Evolutionary conservation across 2,888 invertebrate species (phyloP), one percentile per base, ranked within the genome.

Genomic region (Gortyna flavago): DNA sequence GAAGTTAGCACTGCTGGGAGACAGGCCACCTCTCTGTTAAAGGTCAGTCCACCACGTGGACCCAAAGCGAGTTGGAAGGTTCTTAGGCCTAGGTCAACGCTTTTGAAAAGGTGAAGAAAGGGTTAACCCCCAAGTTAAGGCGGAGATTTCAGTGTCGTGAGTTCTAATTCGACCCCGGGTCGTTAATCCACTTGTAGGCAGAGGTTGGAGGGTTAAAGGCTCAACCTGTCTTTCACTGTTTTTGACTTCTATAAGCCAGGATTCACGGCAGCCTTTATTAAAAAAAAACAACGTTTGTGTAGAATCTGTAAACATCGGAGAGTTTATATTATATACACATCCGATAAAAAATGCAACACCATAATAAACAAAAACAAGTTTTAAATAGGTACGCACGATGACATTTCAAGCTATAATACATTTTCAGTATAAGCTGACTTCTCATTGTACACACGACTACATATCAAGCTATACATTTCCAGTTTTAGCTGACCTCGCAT

Each of bases 161-260:
- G 51, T 32, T 79, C 64, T 73, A 68, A 84, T 73, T 83, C 32
- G 32, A 68, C 41, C 61, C 41, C 13, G 70, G 70, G 65, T 68
- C 59, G 72, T 72, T 83, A 83, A 84, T 86, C 75, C 67, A 57
- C 48, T 86, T 65, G 72, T 51, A 51, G 61, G 70, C 29, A 48
- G 35, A 71, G 75, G 44, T 75, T 77, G 65, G 8, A n/a, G 75
- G 67, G 84, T 84, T 72, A 73, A 35, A n/a, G 57, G 79, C 57
- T 86, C 75, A 83, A 29, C 75, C 66, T 59, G 66, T 18, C 70
- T 72, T 78, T 75, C 66, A 41, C 66, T 70, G 54, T n/a, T 57
- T 72, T 80, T 81, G 82, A 66, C 65, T 84, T 54, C 61, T 64
- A 18, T 51, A 82, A 85, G 62, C 54, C 51, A 29, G 51, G 72